These are phyloP conservation scores for Dorcus hopei DNA, from an alignment of 2,888 invertebrate species.

Conservation along the genomic window DNA sequence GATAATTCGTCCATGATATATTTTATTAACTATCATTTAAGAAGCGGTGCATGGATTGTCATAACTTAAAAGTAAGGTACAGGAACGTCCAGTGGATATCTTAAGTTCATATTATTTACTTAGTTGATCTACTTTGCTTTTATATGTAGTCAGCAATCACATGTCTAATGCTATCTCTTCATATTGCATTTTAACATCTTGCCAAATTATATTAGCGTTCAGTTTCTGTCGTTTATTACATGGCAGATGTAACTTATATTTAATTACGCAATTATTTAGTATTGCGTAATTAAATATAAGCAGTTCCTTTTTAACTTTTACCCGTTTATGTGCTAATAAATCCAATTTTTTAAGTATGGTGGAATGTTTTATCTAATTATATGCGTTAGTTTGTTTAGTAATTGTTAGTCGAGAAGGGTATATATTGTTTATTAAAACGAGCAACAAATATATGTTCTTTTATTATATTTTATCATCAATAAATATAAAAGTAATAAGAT, in stretches of 20 bases:
- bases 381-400: background rate
- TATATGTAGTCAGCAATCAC: conserved; percentile 3
- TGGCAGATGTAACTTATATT: background rate
- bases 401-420: conserved; percentile 2
- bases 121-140: conserved; percentile 8
- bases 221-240: too few species aligned
- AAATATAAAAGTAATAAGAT: background rate
- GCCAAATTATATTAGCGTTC: conserved; percentile 9
- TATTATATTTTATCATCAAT: conserved; percentile 8
- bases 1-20: too few species aligned
- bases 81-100: conserved; percentile 18
- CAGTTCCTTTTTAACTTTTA: background rate
- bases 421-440: conserved; percentile 7
- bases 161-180: conserved; percentile 4
- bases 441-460: conserved; percentile 3
- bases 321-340: background rate
- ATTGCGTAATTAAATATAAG: background rate
- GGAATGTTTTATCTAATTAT: conserved; percentile 1
- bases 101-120: conserved; percentile 18
- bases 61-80: conserved; percentile 7
- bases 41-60: background rate
- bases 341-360: background rate
- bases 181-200: conserved; percentile 7
- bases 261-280: background rate
- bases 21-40: too few species aligned